Evolutionary conservation across 2,888 invertebrate species (phyloP).

Genomic region (Drosophila greeni): DNA sequence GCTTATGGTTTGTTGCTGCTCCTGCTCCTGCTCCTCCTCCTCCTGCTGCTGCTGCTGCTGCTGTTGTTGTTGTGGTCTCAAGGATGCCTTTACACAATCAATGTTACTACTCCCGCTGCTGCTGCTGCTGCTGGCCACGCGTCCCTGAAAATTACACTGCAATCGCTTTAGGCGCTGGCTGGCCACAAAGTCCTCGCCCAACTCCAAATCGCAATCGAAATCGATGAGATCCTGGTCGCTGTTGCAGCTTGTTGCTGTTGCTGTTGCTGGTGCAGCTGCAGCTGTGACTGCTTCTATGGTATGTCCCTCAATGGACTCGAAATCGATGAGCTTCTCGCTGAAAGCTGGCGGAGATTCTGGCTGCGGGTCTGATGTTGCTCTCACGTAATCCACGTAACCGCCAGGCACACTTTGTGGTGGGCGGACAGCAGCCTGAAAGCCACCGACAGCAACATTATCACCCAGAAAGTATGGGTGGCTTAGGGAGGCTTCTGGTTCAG

Average conservation of each 20-base stretch:
- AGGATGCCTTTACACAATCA: constrained; percentile 68
- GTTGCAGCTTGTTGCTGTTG: constrained; percentile 56
- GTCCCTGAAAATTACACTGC: constrained; percentile 79
- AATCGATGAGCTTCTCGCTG: constrained; percentile 27
- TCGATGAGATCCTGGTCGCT: constrained; percentile 65
- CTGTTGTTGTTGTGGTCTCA: constrained; percentile 54
- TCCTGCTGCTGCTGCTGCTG: constrained; percentile 7
- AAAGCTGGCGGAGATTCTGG: constrained; percentile 8
- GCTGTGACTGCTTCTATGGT: neutral
- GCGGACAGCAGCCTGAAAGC: constrained; percentile 26
- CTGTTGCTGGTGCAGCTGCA: neutral
- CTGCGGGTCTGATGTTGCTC: constrained; percentile 19
- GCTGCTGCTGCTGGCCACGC: constrained; percentile 52
- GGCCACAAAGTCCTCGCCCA: constrained; percentile 76
- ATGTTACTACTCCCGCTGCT: constrained; percentile 30
- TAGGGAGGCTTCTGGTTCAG: constrained; percentile 3
- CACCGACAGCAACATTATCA: constrained; percentile 51
- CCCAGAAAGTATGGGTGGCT: constrained; percentile 9
- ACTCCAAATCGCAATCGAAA: constrained; percentile 62
- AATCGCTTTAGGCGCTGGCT: constrained; percentile 80
- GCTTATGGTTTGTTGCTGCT: constrained; percentile 41
- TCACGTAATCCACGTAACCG: constrained; percentile 67
- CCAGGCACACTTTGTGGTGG: constrained; percentile 48
- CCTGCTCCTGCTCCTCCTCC: neutral
- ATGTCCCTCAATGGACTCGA: constrained; percentile 26